Base-by-base conservation (phyloP, 2,888 invertebrate genomes). In the Sipha maydis region DNA sequence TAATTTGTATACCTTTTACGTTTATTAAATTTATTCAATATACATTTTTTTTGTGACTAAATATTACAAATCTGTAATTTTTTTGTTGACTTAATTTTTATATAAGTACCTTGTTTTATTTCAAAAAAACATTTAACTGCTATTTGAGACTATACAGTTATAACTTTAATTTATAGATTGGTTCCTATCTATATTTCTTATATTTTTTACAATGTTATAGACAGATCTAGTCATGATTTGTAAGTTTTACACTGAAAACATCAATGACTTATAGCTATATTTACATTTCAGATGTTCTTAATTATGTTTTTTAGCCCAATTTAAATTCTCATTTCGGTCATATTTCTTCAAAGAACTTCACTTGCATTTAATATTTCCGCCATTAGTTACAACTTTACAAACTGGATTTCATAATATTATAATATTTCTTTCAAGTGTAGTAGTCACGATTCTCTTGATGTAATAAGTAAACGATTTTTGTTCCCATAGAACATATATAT, bases 401-500 rank as follows among this genome's bases (percentile, higher is more conserved):
- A 61, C 61, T 77, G 67, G 41, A 85, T 77, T 85, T 85, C 77
- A 78, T 78, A 85, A 85, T 85, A 71, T 54, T 78, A 54, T 14
- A 31, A 67, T 85, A 41, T 41, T 76, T 85, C 38, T 85, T 41
- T 56, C 41, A 54, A 54, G 48, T 21, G 21, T 61, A 67, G 48
- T 71, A 78, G 85, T 85, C 85, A 85, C 85, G 85, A 85, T 69
- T 85, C 54, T 34, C 21, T 77, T 71, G 78, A 85, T 78, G 78
- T 85, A 78, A 85, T 78, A 69, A 69, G 77, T 85, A 78, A 85
- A 85, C 54, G 41, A 77, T 78, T 77, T n/a, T 85, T 71, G 85
- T 85, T 85, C 85, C 54, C 69, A 69, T 78, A 71, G 77, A 28
- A n/a, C n/a, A n/a, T n/a, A n/a, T n/a, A n/a, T n/a, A n/a, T n/a